Percentiles rank a stretch among this genome's conserved stretches.
Conservation (phyloP, 2,113 vertebrate species). For the Syrrhaptes paradoxus region DNA sequence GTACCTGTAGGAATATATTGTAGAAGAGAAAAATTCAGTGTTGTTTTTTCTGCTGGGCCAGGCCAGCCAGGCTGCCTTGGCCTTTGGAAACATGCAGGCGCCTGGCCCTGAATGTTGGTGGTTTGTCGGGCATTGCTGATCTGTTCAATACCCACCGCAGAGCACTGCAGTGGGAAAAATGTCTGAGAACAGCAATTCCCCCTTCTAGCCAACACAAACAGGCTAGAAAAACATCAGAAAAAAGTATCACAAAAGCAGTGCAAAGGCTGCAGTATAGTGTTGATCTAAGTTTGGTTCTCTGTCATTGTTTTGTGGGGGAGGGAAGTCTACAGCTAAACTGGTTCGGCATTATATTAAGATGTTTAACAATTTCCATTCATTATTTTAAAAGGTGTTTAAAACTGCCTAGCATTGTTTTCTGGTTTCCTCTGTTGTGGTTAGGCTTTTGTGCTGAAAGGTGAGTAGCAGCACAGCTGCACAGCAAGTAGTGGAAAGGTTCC, state of each 20-base stretch:
- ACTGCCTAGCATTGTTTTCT: background rate
- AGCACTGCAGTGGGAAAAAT: background rate
- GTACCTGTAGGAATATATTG: background rate
- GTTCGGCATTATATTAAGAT: background rate
- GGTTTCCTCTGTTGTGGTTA: conserved; percentile 26
- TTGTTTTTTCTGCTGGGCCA: background rate
- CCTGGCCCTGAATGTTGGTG: background rate
- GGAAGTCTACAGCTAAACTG: background rate
- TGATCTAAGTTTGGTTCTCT: background rate
- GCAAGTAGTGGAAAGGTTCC: background rate
- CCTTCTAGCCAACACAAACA: background rate
- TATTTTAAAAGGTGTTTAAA: background rate
- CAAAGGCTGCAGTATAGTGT: background rate
- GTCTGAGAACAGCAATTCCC: background rate
- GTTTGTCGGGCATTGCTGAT: accelerated
- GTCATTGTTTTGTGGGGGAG: background rate
- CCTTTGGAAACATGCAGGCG: background rate
- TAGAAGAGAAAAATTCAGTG: background rate
- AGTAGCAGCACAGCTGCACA: background rate
- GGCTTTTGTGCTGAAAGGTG: background rate
- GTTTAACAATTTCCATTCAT: background rate
- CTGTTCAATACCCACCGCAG: background rate
- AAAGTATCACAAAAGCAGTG: background rate
- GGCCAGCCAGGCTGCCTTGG: background rate
- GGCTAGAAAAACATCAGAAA: background rate